Conservation (phyloP, 2,888 invertebrate genomes). For the Nomada goodeniana region DNA sequence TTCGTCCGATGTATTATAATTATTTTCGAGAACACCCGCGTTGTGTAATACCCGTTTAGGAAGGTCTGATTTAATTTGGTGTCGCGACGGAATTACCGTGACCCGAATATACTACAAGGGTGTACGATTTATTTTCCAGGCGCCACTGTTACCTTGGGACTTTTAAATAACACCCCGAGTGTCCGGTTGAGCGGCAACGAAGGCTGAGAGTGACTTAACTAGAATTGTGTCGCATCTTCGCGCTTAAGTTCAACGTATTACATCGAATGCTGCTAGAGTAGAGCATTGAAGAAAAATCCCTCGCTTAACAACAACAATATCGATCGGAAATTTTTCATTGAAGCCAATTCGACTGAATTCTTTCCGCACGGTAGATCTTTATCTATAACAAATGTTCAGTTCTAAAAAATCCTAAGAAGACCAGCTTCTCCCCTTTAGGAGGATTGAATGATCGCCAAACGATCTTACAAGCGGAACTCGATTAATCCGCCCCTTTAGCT, state of each 20-base stretch:
- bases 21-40: background rate
- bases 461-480: background rate
- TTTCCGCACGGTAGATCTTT: no score
- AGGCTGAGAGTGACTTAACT: conserved; percentile 22
- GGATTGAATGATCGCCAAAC: background rate
- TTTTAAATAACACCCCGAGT: conserved; percentile 39
- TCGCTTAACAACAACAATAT: no score
- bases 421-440: no score
- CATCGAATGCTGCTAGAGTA: background rate
- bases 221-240: conserved; percentile 16
- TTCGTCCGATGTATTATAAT: conserved; percentile 2
- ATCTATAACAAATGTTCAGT: no score
- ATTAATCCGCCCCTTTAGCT: background rate
- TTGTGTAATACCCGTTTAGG: background rate
- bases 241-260: background rate
- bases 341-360: no score
- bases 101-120: background rate
- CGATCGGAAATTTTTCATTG: no score
- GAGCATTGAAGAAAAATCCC: background rate
- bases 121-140: conserved; percentile 1
- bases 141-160: conserved; percentile 16
- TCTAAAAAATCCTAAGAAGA: no score
- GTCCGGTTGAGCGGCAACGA: conserved; percentile 33
- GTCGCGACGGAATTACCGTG: background rate
- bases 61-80: no score